Evolutionary conservation across 1,140 invertebrate genomes (phyloP), one percentile per base, ranked within the genome.

Genomic region (Drosophila ficusphila): DNA sequence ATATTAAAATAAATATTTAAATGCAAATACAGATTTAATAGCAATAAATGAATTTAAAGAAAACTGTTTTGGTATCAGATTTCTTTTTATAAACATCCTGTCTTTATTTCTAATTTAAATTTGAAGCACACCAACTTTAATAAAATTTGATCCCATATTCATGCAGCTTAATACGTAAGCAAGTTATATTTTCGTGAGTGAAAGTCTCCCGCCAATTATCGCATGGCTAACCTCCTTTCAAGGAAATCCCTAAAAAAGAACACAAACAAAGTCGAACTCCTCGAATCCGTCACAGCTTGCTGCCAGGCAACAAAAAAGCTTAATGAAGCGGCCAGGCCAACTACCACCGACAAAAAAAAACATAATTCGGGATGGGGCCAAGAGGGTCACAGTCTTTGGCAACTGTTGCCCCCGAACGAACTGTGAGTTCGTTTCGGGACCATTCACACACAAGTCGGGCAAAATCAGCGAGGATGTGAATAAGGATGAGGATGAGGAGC

Each of bases 381-480:
- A 65, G 64, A 25, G 33, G 81, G 81, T 69, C 76, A 49, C 67
- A 83, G 60, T 76, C 79, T 79, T 72, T 76, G 71, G 76, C 81
- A 85, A 85, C 81, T 76, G 81, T 86, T 85, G 67, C 65, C 67
- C 65, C 46, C 60, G 47, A 54, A 33, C 54, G 58, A 44, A 47
- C 39, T 23, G 52, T 11, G 52, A 81, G 68, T 58, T 86, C 62
- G 76, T 73, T 68, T 68, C 56, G 62, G 72, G 62, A 61, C 62
- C 62, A 79, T 82, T 77, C 78, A 82, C 78, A 82, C 78, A 82
- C 61, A 67, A 67, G 46, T 72, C 47, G 49, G 19, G 38, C 27
- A 11, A 51, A 49, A 33, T 36, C 21, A 25, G 9, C 47, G 34
- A 29, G 18, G 42, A 27, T 33, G 39, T 8, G 11, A 27, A 16